Base-by-base conservation (phyloP, 2,888 invertebrate species). In the Orgyia antiqua region DNA sequence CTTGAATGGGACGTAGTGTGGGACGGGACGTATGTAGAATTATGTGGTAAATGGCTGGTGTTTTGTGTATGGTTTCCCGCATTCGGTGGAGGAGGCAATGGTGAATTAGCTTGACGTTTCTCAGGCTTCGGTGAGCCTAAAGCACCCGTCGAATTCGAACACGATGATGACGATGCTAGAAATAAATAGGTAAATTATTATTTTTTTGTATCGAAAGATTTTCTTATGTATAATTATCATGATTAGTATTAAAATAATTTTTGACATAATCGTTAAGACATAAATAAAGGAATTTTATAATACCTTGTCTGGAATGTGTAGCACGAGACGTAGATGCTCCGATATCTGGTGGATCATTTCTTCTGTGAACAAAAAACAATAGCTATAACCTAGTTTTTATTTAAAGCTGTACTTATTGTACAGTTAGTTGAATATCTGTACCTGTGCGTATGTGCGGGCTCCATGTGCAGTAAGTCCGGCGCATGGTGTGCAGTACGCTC, bases 91-190 rank as follows among this genome's bases (percentile, higher is more conserved):
- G 95, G 95, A 3, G 95, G 95, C 13, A 95, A 72, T 0, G 95
- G 96, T 0, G 95, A 95, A 71, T 96, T 96, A 0, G 95, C 95
- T 69, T 94, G 94, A 2, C 96, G 89, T 76, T 95, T 94, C 73
- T 96, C 95, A 0, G 95, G 95, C 68, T 95, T 95, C 0, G 95
- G 95, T 0, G 95, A 95, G 8, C 94, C 92, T n/a, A 93, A 78
- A 54, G 92, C 93, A 15, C 91, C 90, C 45, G 91, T 89, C 3
- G 92, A 92, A 44, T 91, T 91, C 9, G 89, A 89, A 42, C 90
- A 91, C 1, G 94, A 94, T 3, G 94, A 93, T 7, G 93, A 93
- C 1, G 92, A 93, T 76, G 76, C 84, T 83, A 49, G 2, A 20
- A 27, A 30, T 27, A 12, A 24, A 2, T 10, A 15, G 4, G 6